A percentile compares a stretch with the other conserved stretches of the same genome.
phyloP scores from a whole-genome alignment of 1,140 invertebrate species.

The Psilanteris sp. region DNA sequence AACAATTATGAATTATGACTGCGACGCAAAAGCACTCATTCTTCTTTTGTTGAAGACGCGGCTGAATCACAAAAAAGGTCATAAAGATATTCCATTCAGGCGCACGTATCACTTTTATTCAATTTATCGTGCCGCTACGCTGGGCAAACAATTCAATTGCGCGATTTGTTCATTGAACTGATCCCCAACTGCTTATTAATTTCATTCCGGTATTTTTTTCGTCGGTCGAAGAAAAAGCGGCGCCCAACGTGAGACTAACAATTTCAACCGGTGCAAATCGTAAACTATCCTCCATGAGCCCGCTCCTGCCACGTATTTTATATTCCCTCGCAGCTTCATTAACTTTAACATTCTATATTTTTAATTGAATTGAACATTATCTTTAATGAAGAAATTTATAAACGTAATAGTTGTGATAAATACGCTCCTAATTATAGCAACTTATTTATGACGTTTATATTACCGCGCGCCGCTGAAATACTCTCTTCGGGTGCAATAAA shows the following conservation, averaged over 20 bases:
- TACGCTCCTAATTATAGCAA: not conserved
- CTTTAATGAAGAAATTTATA: conserved; percentile 5
- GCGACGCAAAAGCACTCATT: conserved; percentile 3
- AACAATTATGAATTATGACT: conserved; percentile 48
- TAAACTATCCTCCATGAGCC: conserved; percentile 2
- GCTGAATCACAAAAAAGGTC: conserved; percentile 27
- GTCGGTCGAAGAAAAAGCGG: not conserved
- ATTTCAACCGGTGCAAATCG: not conserved
- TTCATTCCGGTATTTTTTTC: not conserved
- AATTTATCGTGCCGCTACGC: conserved; percentile 15
- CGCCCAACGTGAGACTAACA: not conserved
- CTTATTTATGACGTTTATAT: not conserved
- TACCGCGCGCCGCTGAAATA: conserved; percentile 7
- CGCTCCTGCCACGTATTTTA: not conserved
- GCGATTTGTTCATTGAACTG: conserved; percentile 13
- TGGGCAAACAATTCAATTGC: conserved; percentile 23
- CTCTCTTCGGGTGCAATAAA: not conserved
- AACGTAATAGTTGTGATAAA: not conserved
- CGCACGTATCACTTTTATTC: conserved; percentile 31
- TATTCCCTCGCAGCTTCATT: not conserved
- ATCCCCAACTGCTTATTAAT: conserved; percentile 12
- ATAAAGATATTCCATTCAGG: conserved; percentile 27
- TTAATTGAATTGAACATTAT: not conserved
- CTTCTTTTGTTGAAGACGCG: conserved; percentile 22
- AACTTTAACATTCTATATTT: not conserved